Evolutionary conservation across 2,888 invertebrate species (phyloP).

Genomic region (Cheilosia vulpina): DNA sequence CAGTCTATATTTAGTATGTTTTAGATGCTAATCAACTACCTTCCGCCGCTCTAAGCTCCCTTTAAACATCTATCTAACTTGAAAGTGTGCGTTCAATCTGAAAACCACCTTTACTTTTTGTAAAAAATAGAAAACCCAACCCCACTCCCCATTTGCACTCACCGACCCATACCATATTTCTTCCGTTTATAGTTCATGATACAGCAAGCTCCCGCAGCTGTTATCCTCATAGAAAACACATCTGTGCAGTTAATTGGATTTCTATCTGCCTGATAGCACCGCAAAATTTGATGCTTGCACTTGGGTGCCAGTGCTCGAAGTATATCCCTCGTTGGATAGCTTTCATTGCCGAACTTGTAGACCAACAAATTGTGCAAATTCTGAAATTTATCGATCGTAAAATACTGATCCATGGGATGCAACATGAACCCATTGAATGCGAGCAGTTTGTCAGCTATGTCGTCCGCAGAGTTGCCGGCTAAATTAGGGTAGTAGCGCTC

Average conservation of each 20-base stretch:
- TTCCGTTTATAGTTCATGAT: conserved; percentile 81
- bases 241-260: conserved; percentile 77
- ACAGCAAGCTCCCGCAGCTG: conserved; percentile 81
- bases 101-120: too few species aligned
- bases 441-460: conserved; percentile 78
- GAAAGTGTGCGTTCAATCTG: too few species aligned
- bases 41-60: too few species aligned
- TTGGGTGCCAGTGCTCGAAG: conserved; percentile 78
- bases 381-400: conserved; percentile 74
- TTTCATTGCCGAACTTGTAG: conserved; percentile 78
- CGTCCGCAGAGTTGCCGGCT: conserved; percentile 73
- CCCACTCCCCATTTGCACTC: neutral
- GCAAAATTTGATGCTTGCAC: conserved; percentile 79
- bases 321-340: conserved; percentile 79
- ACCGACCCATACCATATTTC: conserved; percentile 1
- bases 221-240: conserved; percentile 78
- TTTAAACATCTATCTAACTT: too few species aligned
- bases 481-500: conserved; percentile 70
- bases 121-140: neutral
- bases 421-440: conserved; percentile 79
- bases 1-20: too few species aligned
- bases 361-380: conserved; percentile 79
- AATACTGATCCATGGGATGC: conserved; percentile 76
- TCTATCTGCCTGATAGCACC: conserved; percentile 74
- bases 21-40: too few species aligned